These are phyloP conservation scores for Sitophilus oryzae DNA, from an alignment of 1,140 invertebrate genomes.

Conservation along the genomic window DNA sequence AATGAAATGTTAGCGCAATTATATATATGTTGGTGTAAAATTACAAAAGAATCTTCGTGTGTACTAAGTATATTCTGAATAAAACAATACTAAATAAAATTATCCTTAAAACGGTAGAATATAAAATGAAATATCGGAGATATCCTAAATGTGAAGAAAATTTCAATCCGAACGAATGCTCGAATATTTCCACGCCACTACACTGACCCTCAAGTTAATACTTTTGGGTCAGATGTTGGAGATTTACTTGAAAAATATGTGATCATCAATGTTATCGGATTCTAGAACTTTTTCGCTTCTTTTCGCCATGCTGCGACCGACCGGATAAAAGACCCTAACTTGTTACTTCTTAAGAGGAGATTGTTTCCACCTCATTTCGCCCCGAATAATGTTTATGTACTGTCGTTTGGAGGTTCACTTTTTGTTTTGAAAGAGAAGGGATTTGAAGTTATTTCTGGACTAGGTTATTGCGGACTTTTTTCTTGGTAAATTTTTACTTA, in stretches of 20 bases:
- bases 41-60: too few relatives aligned
- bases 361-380: conserved; percentile 13
- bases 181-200: conserved; percentile 13
- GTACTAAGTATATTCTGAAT: too few relatives aligned
- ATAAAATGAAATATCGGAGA: too few relatives aligned
- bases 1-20: too few relatives aligned
- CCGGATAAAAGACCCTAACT: conserved; percentile 8
- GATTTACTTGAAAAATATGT: conserved; percentile 25
- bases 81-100: too few relatives aligned
- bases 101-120: too few relatives aligned
- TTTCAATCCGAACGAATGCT: conserved; percentile 23
- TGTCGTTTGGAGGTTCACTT: conserved; percentile 7
- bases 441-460: too few relatives aligned
- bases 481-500: too few relatives aligned
- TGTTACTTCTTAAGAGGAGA: conserved; percentile 18
- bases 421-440: too few relatives aligned
- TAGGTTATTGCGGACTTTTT: too few relatives aligned
- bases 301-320: conserved; percentile 8
- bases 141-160: too few relatives aligned
- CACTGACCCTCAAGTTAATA: conserved; percentile 18
- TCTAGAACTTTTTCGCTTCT: conserved; percentile 19
- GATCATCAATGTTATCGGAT: conserved; percentile 24
- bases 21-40: too few relatives aligned
- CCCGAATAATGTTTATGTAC: conserved; percentile 19
- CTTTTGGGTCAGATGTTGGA: conserved; percentile 21